Evolutionary conservation across 2,888 invertebrate species (phyloP), one percentile per base, ranked within the genome.

Genomic region (Linnaemya vulpina): DNA sequence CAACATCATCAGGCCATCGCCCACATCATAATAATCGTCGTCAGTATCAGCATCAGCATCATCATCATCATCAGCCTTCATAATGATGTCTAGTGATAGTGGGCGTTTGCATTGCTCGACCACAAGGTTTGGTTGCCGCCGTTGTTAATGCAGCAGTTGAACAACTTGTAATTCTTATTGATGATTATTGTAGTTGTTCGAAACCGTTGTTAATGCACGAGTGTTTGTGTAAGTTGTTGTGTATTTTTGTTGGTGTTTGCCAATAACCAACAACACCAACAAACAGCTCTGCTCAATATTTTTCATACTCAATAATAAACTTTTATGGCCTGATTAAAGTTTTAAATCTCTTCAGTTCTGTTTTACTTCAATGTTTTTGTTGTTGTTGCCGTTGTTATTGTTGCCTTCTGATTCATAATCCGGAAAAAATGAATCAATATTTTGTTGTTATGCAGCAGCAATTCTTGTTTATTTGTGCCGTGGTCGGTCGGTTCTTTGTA

Each of bases 161-260:
- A 89, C 89, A 89, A 89, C 90, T 89, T 90, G 91, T 91, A 91
- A 91, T 91, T 90, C 91, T 91, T 91, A 90, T 91, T 90, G 91
- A 90, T 90, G 90, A 89, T 76, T 65, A 60, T 73, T 75, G 35
- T 53, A 43, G 9, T 62, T 46, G 63, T 53, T 15, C 17, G 11
- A 13, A 43, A 13, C 35, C 53, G 17, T 43, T 43, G 22, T 10
- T 51, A 25, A 13, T 15, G 63, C 53, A 40, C 63, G 30, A 65
- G 55, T 65, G 3, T 20, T 51, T 53, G 25, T 73, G 30, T 30
- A 63, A 73, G 11, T 53, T 77, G 49, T 65, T 71, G 38, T 62
- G 10, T 30, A 62, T 15, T 38, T 53, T 49, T 71, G 40, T 9
- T 70, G 65, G 65, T 43, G 71, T 43, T 58, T 25, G 51, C n/a